phyloP scores from a whole-genome alignment of 2,113 vertebrate genomes.

The Galbula dea region DNA sequence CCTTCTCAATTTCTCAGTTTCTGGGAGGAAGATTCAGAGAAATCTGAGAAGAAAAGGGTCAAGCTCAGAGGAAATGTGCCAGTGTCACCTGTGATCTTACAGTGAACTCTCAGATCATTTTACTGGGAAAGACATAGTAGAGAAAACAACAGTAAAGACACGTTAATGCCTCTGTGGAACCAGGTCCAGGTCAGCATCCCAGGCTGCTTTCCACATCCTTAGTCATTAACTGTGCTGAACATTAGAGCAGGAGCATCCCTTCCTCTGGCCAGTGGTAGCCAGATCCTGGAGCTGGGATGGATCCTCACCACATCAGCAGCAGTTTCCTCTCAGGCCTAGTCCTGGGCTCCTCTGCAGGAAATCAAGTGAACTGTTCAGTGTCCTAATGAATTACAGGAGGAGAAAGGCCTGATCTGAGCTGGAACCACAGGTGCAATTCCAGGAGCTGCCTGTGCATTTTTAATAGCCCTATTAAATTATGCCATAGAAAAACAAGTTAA shows the following conservation, averaged over 20 bases:
- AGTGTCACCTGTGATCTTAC: background rate
- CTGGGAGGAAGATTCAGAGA: background rate
- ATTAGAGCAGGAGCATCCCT: background rate
- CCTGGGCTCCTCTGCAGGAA: background rate
- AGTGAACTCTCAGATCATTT: background rate
- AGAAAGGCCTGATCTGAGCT: background rate
- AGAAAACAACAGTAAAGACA: background rate
- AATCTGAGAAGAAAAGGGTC: background rate
- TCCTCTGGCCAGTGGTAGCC: rapidly evolving
- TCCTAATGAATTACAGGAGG: background rate
- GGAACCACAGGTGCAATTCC: background rate
- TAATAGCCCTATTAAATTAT: slow-evolving; percentile 5
- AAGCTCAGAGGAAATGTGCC: background rate
- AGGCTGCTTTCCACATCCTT: rapidly evolving
- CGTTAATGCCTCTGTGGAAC: background rate
- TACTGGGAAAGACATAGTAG: background rate
- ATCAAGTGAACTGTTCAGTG: background rate
- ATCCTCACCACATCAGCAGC: rapidly evolving
- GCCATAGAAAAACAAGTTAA: background rate
- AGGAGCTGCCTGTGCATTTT: background rate
- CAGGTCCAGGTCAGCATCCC: background rate
- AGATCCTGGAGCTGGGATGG: rapidly evolving
- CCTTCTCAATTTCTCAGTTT: no score
- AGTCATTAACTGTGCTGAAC: no score
- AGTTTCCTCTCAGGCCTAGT: background rate